Base-by-base conservation (phyloP, 2,113 vertebrate species). In the Microtus montanus region DNA sequence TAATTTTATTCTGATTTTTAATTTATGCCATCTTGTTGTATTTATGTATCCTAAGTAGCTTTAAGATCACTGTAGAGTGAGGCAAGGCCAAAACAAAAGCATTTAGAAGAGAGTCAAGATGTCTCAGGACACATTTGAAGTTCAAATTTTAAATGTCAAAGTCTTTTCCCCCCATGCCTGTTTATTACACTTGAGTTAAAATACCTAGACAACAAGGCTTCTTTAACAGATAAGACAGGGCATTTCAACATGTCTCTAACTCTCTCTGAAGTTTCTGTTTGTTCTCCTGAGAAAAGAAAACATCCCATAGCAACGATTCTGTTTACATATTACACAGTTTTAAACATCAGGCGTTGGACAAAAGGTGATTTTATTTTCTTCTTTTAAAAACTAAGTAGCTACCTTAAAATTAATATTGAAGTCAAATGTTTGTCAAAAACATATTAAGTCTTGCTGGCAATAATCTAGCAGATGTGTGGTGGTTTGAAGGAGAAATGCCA, bases 1-100 rank as follows among this genome's bases (percentile, higher is more conserved):
- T 96, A 75, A 92, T 92, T 95, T 92, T 93, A 92, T 94, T 83
- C 82, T 66, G 95, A 95, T 71, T 96, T 97, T 97, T 95, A 97
- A 96, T 96, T 96, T 96, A 97, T 95, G 87, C 84, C 95, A 96
- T 96, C 92, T 97, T 97, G 93, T 87, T 96, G 89, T 89, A 89
- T 93, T 97, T 95, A 73, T 74, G 80, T 44, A 95, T 54, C 85
- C 75, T 85, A 80, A 90, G 6, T 75, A 90, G 75, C 85, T 79
- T 95, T 90, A 61, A 54, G 28, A 95, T 52, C 61, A 94, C 85
- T 96, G 44, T 75, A 73, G 44, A 94, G 85, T 68, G 80, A 47
- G 4, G n/a, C 70, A 77, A 68, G 10, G 49, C 49, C 30, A 80
- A 93, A 75, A 89, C 26, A 96, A 93, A 93, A 54, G 14, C 24